Percentiles rank a stretch among this genome's conserved stretches.
Conservation (phyloP, 2,797 vertebrate species). For the Diglossa cyanea region DNA sequence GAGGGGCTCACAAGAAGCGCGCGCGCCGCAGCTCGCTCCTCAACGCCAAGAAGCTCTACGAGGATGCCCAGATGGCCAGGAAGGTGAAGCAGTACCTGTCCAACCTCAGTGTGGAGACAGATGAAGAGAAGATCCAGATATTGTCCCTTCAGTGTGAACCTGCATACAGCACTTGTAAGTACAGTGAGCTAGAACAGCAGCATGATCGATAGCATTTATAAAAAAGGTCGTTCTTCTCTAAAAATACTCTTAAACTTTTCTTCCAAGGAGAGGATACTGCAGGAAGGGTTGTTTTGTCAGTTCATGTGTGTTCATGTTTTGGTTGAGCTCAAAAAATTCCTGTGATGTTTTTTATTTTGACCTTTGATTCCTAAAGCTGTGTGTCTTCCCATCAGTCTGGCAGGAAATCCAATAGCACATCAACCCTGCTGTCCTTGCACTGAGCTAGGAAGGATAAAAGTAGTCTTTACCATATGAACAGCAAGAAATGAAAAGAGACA, state of each 20-base stretch:
- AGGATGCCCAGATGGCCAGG: slow-evolving; percentile 96
- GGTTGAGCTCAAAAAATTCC: neutral
- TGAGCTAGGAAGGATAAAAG: slow-evolving; percentile 46
- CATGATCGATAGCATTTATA: rapidly evolving
- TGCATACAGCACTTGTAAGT: slow-evolving; percentile 87
- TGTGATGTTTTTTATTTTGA: neutral
- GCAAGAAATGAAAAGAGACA: slow-evolving; percentile 36
- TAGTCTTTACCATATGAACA: neutral
- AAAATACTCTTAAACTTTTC: neutral
- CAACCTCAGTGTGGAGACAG: slow-evolving; percentile 88
- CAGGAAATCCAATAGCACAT: slow-evolving; percentile 42
- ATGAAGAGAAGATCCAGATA: slow-evolving; percentile 92
- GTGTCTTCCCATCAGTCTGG: neutral
- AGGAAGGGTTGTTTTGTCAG: neutral
- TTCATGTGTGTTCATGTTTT: neutral
- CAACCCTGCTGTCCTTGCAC: neutral
- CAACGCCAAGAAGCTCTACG: slow-evolving; percentile 95
- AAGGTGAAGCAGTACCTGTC: slow-evolving; percentile 97
- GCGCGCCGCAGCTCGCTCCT: slow-evolving; percentile 92
- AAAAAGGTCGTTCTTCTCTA: neutral
- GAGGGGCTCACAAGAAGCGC: slow-evolving; percentile 90
- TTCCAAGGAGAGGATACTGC: neutral
- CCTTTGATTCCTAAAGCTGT: slow-evolving; percentile 13
- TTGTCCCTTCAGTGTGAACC: slow-evolving; percentile 93
- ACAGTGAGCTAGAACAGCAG: neutral